phyloP scores from a whole-genome alignment of 2,797 vertebrate genomes.

The Hydrocynus forskahlii region DNA sequence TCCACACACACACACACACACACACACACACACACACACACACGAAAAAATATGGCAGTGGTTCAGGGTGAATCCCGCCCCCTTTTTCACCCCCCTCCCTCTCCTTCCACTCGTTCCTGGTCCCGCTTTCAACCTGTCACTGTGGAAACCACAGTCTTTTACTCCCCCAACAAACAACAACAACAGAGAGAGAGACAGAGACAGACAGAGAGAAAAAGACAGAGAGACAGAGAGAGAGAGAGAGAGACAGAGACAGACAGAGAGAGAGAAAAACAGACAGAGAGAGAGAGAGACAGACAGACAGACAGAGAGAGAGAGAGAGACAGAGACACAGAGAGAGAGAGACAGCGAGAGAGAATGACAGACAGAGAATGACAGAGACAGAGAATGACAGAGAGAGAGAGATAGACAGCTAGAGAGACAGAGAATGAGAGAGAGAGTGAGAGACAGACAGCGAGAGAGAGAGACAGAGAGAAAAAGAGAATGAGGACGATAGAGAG shows the following conservation, averaged over 20 bases:
- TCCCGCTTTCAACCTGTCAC: constrained; percentile 38
- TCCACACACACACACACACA: too few relatives aligned
- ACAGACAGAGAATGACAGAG: constrained; percentile 18
- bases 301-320: not conserved
- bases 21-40: too few relatives aligned
- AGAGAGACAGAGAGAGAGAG: not conserved
- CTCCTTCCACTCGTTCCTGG: constrained; percentile 26
- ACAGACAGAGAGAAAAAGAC: constrained; percentile 8
- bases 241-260: not conserved
- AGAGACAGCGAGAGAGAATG: too few relatives aligned
- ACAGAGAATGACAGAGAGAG: not conserved
- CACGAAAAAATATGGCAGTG: too few relatives aligned
- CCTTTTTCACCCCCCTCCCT: constrained; percentile 1
- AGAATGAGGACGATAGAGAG: too few relatives aligned
- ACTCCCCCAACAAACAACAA: constrained; percentile 26
- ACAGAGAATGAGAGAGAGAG: too few relatives aligned
- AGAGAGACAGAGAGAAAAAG: too few relatives aligned
- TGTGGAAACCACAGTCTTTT: constrained; percentile 35
- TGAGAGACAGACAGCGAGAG: too few relatives aligned
- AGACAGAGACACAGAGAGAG: not conserved
- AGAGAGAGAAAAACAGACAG: constrained; percentile 1
- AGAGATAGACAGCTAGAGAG: too few relatives aligned
- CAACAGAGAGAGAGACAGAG: not conserved
- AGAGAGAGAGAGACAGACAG: not conserved
- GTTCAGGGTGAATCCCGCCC: not conserved